These are phyloP conservation scores for Sitta europaea DNA, from an alignment of 2,113 vertebrate species.

Conservation along the genomic window DNA sequence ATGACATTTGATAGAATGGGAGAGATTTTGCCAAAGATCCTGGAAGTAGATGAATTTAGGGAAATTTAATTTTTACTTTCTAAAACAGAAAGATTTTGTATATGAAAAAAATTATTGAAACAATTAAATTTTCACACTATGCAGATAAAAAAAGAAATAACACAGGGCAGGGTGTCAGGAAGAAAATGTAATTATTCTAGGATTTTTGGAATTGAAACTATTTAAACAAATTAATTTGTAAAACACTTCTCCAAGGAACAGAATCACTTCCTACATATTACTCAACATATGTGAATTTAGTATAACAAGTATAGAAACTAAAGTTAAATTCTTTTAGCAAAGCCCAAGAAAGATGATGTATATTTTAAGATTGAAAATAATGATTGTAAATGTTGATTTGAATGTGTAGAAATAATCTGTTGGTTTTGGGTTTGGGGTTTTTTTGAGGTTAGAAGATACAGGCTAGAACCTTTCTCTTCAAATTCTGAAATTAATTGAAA, in stretches of 20 bases:
- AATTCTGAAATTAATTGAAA: background rate
- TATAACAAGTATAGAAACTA: background rate
- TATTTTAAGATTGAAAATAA: background rate
- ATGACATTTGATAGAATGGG: background rate
- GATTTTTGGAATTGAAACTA: background rate
- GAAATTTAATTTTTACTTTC: background rate
- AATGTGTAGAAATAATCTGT: background rate
- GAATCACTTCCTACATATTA: background rate
- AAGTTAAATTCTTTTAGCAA: background rate
- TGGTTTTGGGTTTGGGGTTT: background rate
- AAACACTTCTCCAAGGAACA: background rate
- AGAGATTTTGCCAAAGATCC: background rate
- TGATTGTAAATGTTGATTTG: background rate
- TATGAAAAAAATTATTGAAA: background rate
- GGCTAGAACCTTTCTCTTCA: background rate
- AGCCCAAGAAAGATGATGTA: background rate
- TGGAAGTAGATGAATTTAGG: background rate
- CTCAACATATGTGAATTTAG: fast-evolving
- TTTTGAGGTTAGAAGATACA: background rate
- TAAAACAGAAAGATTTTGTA: background rate
- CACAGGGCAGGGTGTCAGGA: fast-evolving
- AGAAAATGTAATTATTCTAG: background rate
- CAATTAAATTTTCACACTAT: background rate
- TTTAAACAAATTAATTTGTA: background rate
- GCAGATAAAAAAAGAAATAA: background rate